Evolutionary conservation across 2,797 vertebrate genomes (phyloP).

Genomic region (Gambusia yucatana): DNA sequence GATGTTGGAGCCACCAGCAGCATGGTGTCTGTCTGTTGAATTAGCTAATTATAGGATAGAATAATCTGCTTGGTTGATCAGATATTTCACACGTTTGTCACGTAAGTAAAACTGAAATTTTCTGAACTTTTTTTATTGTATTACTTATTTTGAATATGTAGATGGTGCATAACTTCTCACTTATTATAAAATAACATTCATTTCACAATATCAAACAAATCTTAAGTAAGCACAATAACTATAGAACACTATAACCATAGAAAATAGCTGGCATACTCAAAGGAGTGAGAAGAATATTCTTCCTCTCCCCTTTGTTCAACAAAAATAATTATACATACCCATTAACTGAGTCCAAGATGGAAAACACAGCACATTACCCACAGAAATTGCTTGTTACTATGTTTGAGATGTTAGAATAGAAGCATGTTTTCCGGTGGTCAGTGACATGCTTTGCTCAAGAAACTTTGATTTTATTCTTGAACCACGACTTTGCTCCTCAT

Average conservation of each 20-base stretch:
- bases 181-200: too few relatives aligned
- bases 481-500: constrained; percentile 62
- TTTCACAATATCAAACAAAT: too few relatives aligned
- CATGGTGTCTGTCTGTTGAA: constrained; percentile 45
- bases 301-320: too few relatives aligned
- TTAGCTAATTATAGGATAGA: constrained; percentile 28
- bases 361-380: constrained; percentile 17
- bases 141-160: too few relatives aligned
- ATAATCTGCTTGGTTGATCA: constrained; percentile 31
- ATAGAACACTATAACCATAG: too few relatives aligned
- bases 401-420: constrained; percentile 54
- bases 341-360: constrained; percentile 22
- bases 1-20: constrained; percentile 48
- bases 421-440: constrained; percentile 56
- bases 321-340: too few relatives aligned
- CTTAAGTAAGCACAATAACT: too few relatives aligned
- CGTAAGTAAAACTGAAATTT: constrained; percentile 22
- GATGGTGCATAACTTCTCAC: too few relatives aligned
- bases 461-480: constrained; percentile 51
- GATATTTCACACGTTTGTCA: constrained; percentile 49
- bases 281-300: too few relatives aligned
- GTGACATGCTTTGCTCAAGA: constrained; percentile 64
- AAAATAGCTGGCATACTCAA: too few relatives aligned
- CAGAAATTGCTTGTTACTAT: constrained; percentile 62
- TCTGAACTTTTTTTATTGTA: neutral